A percentile compares a stretch with the other conserved stretches of the same genome.
These are phyloP conservation scores for Saguinus imperator DNA, from an alignment of 2,113 vertebrate genomes.

Conservation along the genomic window DNA sequence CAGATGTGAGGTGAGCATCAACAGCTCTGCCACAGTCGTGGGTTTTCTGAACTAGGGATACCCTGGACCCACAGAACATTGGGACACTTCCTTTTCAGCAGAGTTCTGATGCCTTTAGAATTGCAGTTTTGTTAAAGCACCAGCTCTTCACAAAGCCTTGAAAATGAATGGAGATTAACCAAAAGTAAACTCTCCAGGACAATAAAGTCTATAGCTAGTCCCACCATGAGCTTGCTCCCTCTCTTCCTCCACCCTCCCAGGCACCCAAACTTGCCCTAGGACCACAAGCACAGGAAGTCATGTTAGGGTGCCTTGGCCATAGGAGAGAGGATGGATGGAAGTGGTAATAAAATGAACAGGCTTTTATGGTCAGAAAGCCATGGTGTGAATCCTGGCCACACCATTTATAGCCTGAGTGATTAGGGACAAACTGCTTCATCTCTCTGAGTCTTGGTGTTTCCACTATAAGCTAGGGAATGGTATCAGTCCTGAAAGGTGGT, in stretches of 20 bases:
- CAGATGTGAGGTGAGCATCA: slow-evolving; percentile 27
- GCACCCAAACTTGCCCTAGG: not conserved
- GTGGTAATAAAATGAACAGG: not conserved
- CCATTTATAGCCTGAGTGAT: not conserved
- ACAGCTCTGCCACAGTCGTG: not conserved
- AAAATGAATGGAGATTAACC: not conserved
- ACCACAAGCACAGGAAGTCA: not conserved
- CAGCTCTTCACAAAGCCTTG: not conserved
- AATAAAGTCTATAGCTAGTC: not conserved
- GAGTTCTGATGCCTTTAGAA: not conserved
- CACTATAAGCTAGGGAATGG: not conserved
- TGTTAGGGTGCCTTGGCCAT: too few relatives aligned
- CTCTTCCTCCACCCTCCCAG: too few relatives aligned
- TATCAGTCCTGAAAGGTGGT: not conserved
- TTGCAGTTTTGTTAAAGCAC: not conserved
- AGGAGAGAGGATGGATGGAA: not conserved
- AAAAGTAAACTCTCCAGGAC: not conserved
- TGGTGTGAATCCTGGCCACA: not conserved
- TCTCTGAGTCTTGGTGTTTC: not conserved
- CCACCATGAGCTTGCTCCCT: not conserved
- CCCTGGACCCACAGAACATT: not conserved
- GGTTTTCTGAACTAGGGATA: not conserved
- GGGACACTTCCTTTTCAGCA: not conserved
- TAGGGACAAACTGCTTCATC: not conserved
- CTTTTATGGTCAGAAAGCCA: not conserved